Percentiles rank a stretch among this genome's conserved stretches.
phyloP scores from a whole-genome alignment of 2,113 vertebrate species.

The Lamprotornis superbus region DNA sequence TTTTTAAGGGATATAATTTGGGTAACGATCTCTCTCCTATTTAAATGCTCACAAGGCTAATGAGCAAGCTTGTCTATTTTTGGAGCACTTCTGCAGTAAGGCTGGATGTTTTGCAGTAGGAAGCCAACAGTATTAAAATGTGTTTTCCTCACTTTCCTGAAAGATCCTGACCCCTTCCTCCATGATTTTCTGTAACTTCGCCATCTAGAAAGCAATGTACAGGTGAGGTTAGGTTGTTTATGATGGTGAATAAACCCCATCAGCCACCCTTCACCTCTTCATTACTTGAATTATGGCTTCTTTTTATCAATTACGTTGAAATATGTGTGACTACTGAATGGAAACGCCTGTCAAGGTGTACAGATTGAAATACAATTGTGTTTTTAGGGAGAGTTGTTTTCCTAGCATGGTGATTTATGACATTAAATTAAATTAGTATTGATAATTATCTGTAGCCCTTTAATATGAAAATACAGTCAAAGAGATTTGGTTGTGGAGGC shows the following conservation, averaged over 20 bases:
- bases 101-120: conserved; percentile 58
- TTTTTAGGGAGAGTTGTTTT: not conserved
- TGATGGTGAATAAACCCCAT: not conserved
- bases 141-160: conserved; percentile 8
- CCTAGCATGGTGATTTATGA: not conserved
- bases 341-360: not conserved
- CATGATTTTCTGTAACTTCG: not conserved
- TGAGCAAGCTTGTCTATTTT: conserved; percentile 64
- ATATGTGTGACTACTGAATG: not conserved
- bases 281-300: not conserved
- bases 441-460: not conserved
- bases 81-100: conserved; percentile 55
- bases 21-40: conserved; percentile 67
- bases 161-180: not conserved
- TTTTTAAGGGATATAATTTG: conserved; percentile 69
- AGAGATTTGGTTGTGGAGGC: not conserved
- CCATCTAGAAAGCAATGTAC: conserved; percentile 2
- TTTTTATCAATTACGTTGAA: not conserved
- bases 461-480: not conserved
- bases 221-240: not conserved
- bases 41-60: conserved; percentile 74
- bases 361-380: not conserved
- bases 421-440: not conserved
- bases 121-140: conserved; percentile 17
- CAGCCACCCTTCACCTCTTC: not conserved